A percentile compares a stretch with the other conserved stretches of the same genome.
phyloP scores from a whole-genome alignment of 2,888 invertebrate species.

The Diaprepes abbreviatus region DNA sequence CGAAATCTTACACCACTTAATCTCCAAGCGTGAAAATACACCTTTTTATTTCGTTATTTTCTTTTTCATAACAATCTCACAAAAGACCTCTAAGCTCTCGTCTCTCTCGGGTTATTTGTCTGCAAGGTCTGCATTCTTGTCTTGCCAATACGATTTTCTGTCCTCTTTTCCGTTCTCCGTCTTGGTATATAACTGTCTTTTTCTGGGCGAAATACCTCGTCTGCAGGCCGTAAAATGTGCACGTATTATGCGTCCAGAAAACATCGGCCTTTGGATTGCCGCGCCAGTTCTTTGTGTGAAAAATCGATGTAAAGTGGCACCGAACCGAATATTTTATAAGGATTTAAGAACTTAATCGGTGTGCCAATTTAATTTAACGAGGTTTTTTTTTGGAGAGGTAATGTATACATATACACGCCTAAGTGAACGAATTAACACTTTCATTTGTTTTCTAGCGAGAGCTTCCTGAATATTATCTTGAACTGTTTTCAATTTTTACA shows the following conservation, averaged over 20 bases:
- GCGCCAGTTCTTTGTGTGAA: slow-evolving; percentile 48
- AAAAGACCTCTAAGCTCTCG: slow-evolving; percentile 31
- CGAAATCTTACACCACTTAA: slow-evolving; percentile 37
- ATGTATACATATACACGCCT: slow-evolving; percentile 6
- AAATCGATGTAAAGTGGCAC: slow-evolving; percentile 48
- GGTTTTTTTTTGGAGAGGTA: neutral
- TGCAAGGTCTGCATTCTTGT: slow-evolving; percentile 41
- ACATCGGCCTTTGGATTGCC: slow-evolving; percentile 41
- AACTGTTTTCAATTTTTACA: too few species aligned
- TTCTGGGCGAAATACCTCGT: slow-evolving; percentile 29
- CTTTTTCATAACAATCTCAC: slow-evolving; percentile 32
- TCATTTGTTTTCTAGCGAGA: too few species aligned
- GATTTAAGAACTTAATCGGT: slow-evolving; percentile 38
- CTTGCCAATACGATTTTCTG: slow-evolving; percentile 28
- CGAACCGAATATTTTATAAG: slow-evolving; percentile 43
- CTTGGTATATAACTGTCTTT: slow-evolving; percentile 25
- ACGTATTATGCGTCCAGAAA: slow-evolving; percentile 49
- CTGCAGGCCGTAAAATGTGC: slow-evolving; percentile 37
- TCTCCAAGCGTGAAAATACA: slow-evolving; percentile 37
- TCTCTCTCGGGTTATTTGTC: slow-evolving; percentile 30
- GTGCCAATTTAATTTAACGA: slow-evolving; percentile 40
- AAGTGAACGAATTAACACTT: slow-evolving; percentile 14
- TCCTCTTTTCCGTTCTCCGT: slow-evolving; percentile 11
- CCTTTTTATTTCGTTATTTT: slow-evolving; percentile 29
- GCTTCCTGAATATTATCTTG: too few species aligned